Conservation (phyloP, 2,113 vertebrate species). For the Gymnogyps californianus region DNA sequence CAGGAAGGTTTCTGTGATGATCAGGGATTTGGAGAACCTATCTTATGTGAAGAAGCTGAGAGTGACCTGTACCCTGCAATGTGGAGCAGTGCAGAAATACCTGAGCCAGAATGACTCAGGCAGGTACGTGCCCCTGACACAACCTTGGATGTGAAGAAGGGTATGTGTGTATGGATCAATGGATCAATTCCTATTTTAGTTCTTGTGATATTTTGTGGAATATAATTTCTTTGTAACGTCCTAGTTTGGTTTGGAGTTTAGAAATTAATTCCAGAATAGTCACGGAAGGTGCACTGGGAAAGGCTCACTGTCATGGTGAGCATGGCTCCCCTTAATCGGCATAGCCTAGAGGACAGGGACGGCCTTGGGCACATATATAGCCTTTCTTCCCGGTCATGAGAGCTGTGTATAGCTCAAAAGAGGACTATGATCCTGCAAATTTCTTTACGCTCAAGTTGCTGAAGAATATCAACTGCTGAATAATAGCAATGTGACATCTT, state of each 20-base stretch:
- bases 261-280: neutral
- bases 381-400: neutral
- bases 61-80: neutral
- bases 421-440: neutral
- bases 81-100: neutral
- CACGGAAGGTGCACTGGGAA: neutral
- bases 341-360: neutral
- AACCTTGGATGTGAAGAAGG: no score
- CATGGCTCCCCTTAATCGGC: neutral
- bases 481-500: neutral
- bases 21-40: neutral
- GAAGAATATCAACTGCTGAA: neutral
- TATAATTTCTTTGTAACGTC: neutral
- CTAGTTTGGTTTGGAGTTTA: neutral
- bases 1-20: neutral
- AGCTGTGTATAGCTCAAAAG: neutral
- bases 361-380: neutral
- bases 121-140: neutral
- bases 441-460: neutral
- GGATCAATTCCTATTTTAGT: neutral
- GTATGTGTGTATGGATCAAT: rapidly evolving
- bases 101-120: no score
- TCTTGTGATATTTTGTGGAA: neutral
- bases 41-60: neutral
- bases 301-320: neutral